A percentile compares a stretch with the other conserved stretches of the same genome.
Conservation (phyloP, 2,113 vertebrate genomes). For the Rhagologus leucostigma region DNA sequence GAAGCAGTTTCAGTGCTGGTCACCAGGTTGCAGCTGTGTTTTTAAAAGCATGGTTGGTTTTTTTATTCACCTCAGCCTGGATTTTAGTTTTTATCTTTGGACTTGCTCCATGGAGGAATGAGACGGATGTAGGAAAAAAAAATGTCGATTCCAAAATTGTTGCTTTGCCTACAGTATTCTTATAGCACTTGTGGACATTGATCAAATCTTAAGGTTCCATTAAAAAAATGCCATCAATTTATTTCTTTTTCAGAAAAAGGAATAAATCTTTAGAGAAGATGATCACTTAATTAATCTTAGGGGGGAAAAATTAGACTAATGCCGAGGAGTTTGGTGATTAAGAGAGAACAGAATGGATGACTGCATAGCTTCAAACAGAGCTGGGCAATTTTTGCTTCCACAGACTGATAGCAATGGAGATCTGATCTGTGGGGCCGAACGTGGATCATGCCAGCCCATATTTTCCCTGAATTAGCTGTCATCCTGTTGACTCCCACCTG, state of each 20-base stretch:
- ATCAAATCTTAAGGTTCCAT: slow-evolving; percentile 66
- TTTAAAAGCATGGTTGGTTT: not conserved
- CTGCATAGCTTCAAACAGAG: not conserved
- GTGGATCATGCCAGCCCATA: not conserved
- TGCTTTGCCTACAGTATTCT: slow-evolving; percentile 30
- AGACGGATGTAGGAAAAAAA: not conserved
- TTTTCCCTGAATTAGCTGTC: not conserved
- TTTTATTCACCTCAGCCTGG: not conserved
- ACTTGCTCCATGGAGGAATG: not conserved
- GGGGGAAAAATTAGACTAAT: slow-evolving; percentile 36
- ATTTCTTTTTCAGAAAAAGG: slow-evolving; percentile 43
- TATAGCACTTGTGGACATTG: slow-evolving; percentile 34
- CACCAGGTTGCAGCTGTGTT: not conserved
- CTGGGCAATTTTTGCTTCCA: not conserved
- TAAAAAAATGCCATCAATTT: slow-evolving; percentile 51
- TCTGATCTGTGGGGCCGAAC: not conserved
- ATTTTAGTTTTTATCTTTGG: not conserved
- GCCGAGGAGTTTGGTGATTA: slow-evolving; percentile 38
- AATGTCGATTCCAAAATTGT: slow-evolving; percentile 47
- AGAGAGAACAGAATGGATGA: not conserved
- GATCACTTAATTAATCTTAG: slow-evolving; percentile 66
- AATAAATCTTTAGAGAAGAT: slow-evolving; percentile 69
- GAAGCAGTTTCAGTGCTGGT: not conserved
- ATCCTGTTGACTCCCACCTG: not conserved
- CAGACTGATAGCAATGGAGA: not conserved